Base-by-base conservation (phyloP, 2,113 vertebrate species). In the Leucoraja erinaceus region DNA sequence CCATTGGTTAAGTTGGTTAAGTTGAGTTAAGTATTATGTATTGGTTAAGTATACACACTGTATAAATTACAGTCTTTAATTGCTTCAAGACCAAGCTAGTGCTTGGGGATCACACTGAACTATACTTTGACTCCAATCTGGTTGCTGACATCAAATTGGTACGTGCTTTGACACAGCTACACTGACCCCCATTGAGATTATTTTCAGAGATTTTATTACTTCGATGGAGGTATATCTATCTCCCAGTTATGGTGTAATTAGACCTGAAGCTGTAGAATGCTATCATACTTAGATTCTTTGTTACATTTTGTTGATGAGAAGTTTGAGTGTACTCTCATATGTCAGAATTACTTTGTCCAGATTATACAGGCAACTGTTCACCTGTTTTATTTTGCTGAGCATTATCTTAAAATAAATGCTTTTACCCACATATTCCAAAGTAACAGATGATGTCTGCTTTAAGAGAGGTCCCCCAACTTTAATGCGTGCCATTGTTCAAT, bases 31-130 rank as follows among this genome's bases (percentile, higher is more conserved):
- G 38, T 47, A 47, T 47, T 47, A 47, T 47, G 38, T 47, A 47
- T 47, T 47, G 38, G 38, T 47, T 47, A 47, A 47, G 38, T 47
- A 25, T 54, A 28, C 10, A 22, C 11, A 14, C 83, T 88, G 59
- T 86, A 86, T 61, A 91, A 91, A 9, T 91, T 91, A 31, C 84
- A 91, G 90, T 9, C 5, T 47, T 63, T 72, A 91, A 91, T 91
- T 28, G 20, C 33, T 74, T 72, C 38, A 38, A 28, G 31, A 25
- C 68, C 33, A 90, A 18, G 63, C 66, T 90, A 31, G 28, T 22
- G 5, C 6, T 7, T 54, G 20, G 22, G 22, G 47, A 59, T 28
- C n/a, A 10, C 79, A 56, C 20, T 56, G 79, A 11, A 56, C 6
- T 38, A 11, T 83, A 47, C 47, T 54, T 83, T 83, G 79, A 47